Percentiles rank a stretch among this genome's conserved stretches.
phyloP scores from a whole-genome alignment of 2,113 vertebrate genomes.

The Sander vitreus region DNA sequence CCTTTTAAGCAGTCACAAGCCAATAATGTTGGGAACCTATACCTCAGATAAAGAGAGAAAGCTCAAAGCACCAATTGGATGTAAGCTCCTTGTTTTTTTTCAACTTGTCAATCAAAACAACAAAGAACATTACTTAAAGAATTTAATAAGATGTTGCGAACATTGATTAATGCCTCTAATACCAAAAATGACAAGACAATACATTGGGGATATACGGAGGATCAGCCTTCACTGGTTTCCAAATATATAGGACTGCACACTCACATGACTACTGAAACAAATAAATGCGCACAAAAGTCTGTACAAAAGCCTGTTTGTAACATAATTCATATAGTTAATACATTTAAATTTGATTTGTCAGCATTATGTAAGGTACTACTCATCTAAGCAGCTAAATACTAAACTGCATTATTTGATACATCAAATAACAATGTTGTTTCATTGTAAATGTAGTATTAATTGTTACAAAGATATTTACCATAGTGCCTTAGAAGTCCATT shows the following conservation, averaged over 20 bases:
- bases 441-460: not conserved
- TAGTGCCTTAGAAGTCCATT: not conserved
- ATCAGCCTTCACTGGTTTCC: not conserved
- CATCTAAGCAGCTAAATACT: not conserved
- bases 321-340: not conserved
- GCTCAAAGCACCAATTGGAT: not conserved
- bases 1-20: not conserved
- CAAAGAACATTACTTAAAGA: not conserved
- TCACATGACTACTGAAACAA: not conserved
- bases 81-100: not conserved
- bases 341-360: not conserved
- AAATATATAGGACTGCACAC: not conserved
- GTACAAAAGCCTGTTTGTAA: not conserved
- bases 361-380: not conserved
- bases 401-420: not conserved
- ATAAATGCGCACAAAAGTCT: not conserved
- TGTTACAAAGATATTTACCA: constrained; percentile 54
- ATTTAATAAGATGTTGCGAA: too few species aligned
- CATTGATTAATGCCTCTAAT: too few species aligned
- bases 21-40: not conserved
- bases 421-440: not conserved
- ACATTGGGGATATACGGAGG: not conserved
- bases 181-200: not conserved
- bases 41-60: not conserved
- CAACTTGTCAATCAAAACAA: not conserved